These are phyloP conservation scores for Melanchra persicariae DNA, from an alignment of 2,888 invertebrate genomes.

Conservation along the genomic window DNA sequence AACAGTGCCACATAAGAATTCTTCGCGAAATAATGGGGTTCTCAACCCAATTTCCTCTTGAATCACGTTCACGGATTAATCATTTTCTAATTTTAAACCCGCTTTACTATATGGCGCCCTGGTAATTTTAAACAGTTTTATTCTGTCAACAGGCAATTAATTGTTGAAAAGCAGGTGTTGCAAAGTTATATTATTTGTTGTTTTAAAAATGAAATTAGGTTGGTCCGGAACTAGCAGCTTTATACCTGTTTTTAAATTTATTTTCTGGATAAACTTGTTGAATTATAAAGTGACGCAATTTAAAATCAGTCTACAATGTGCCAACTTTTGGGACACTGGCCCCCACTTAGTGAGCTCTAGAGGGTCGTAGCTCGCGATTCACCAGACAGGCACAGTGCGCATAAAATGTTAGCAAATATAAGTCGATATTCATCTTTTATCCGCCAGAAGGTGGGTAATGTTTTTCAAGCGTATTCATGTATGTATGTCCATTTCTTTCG, in stretches of 20 bases:
- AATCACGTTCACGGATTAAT: slow-evolving; percentile 44
- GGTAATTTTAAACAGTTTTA: slow-evolving; percentile 42
- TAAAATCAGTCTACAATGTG: not conserved
- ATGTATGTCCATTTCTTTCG: too few relatives aligned
- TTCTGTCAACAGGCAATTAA: slow-evolving; percentile 51
- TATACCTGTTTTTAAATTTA: slow-evolving; percentile 12
- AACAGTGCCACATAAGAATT: slow-evolving; percentile 53
- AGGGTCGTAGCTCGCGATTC: not conserved
- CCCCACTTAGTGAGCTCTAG: not conserved
- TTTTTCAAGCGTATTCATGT: too few relatives aligned
- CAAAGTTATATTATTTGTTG: slow-evolving; percentile 25
- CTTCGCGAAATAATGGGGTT: slow-evolving; percentile 52
- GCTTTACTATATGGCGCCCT: slow-evolving; percentile 28
- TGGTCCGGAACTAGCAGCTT: slow-evolving; percentile 9
- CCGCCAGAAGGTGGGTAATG: too few relatives aligned
- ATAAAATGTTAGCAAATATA: not conserved
- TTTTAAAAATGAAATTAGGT: slow-evolving; percentile 28
- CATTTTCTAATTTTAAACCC: slow-evolving; percentile 46
- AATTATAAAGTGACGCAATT: not conserved
- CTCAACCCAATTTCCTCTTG: slow-evolving; percentile 41
- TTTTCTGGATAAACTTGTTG: not conserved
- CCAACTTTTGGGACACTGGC: not conserved
- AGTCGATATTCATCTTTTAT: not conserved
- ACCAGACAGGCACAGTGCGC: not conserved
- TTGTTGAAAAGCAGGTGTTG: slow-evolving; percentile 51